Percentiles rank a stretch among this genome's conserved stretches.
These are phyloP conservation scores for Axinella damicornis DNA, from an alignment of 37 sponge, comb jelly and placozoan species.

Conservation along the genomic window DNA sequence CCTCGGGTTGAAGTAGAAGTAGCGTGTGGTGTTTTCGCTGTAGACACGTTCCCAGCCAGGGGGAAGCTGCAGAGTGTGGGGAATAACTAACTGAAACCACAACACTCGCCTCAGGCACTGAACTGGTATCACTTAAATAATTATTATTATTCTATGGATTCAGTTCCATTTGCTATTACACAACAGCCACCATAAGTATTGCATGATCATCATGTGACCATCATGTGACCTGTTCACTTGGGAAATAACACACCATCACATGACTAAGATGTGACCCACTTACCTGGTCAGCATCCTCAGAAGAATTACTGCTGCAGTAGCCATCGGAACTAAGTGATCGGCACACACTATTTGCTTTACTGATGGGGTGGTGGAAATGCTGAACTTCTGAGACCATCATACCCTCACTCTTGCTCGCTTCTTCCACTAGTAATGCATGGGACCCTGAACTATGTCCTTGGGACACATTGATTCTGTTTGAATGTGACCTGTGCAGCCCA, in stretches of 20 bases:
- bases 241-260: no score
- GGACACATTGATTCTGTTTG: no score
- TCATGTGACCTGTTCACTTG: no score
- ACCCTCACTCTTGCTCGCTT: conserved; percentile 41
- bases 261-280: neutral
- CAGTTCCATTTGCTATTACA: neutral
- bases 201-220: no score
- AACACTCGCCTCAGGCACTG: no score
- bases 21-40: conserved; percentile 2
- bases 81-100: no score
- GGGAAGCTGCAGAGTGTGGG: conserved; percentile 27
- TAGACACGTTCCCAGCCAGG: conserved; percentile 65
- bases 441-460: neutral
- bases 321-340: conserved; percentile 16
- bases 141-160: conserved; percentile 7
- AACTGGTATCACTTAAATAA: neutral
- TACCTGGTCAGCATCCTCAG: conserved; percentile 49
- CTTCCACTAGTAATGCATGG: neutral
- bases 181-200: no score
- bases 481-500: neutral
- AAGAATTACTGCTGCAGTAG: conserved; percentile 20
- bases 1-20: conserved; percentile 55
- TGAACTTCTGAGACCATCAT: conserved; percentile 18
- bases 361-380: conserved; percentile 12
- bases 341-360: conserved; percentile 10